Evolutionary conservation across 2,113 vertebrate species (phyloP).

Genomic region (Chionis minor): DNA sequence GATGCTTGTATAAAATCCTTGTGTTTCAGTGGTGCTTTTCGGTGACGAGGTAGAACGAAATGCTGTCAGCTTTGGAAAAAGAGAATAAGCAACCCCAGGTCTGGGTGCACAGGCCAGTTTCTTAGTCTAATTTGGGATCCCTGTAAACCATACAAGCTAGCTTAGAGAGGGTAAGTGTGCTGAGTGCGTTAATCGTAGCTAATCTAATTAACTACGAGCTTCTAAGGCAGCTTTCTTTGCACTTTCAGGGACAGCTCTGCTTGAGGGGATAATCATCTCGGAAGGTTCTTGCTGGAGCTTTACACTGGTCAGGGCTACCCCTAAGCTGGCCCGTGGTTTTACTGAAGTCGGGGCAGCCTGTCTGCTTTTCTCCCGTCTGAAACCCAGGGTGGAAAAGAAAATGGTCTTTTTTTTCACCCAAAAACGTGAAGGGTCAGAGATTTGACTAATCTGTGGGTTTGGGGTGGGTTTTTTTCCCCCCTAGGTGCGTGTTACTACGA

Average conservation of each 20-base stretch:
- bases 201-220: constrained; percentile 29
- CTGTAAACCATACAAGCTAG: rapidly evolving
- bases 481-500: constrained; percentile 97
- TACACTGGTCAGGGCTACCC: neutral
- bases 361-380: neutral
- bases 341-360: rapidly evolving
- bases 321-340: neutral
- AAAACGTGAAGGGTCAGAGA: neutral
- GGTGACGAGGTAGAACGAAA: neutral
- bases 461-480: neutral
- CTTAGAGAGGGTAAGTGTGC: neutral
- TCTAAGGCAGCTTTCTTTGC: neutral
- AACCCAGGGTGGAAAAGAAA: neutral
- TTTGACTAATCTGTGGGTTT: neutral
- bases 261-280: neutral
- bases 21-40: neutral
- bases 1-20: rapidly evolving
- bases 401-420: no score
- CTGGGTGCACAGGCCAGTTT: neutral
- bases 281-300: neutral
- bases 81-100: neutral
- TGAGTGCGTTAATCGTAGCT: neutral
- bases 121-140: neutral
- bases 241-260: neutral
- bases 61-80: neutral